Evolutionary conservation across 2,888 invertebrate species (phyloP), one percentile per base, ranked within the genome.

Genomic region (Mesorhabditis sp.): DNA sequence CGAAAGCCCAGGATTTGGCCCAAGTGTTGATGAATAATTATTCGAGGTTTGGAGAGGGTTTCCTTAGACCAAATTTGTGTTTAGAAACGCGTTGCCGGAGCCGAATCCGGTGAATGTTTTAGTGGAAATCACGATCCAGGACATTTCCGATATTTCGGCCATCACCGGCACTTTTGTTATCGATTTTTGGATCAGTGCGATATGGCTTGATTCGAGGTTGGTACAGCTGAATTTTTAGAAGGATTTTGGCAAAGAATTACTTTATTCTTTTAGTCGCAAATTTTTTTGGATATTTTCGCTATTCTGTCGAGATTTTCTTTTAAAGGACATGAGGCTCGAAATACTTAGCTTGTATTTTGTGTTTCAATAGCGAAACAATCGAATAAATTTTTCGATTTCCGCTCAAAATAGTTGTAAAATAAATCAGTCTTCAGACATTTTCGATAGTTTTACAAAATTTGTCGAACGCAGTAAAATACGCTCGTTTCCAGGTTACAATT

Each of bases 91-190:
- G 4, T 67, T 84, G 42, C 84, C 84, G 4, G 83, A 84, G 66
- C 83, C 82, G 43, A 73, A 80, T 42, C 84, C 84, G 2, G 82
- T 83, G 6, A 70, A 73, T 43, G 84, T 84, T 2, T 75, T 75
- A 41, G 84, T 84, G 43, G 84, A 84, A 71, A 83, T 84, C 15
- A 83, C 83, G 2, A 81, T 84, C 15, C 84, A 84, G 69, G 83
- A 83, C 71, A 82, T 84, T 28, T 78, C 79, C 15, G 84, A 84
- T 69, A 83, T 84, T 62, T 81, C 81, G 0, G 83, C 81, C 3
- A 82, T 83, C 66, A 82, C 78, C 4, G 81, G 81, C 4, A 84
- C 83, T 5, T 84, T 84, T 67, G 76, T 78, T 0, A 81, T 82
- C 43, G 84, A 84, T 71, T 82, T 84, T 67, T 82, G 83, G 82